Percentiles rank a stretch among this genome's conserved stretches.
Evolutionary conservation across 2,797 vertebrate genomes (phyloP).

Genomic region (Poeciliopsis paucimaculata): DNA sequence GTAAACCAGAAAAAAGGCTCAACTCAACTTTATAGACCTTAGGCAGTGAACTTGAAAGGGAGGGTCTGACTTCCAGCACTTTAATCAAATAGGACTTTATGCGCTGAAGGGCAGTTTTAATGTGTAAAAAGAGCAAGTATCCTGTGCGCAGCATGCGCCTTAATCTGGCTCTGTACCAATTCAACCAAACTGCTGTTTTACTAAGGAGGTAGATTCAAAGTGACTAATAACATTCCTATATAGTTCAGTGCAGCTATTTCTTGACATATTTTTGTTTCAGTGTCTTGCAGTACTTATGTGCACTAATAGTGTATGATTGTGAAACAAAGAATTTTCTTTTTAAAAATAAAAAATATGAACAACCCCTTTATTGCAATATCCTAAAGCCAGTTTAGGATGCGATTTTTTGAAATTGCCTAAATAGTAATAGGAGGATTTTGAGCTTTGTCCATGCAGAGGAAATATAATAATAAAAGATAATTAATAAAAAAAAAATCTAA

Average conservation of each 20-base stretch:
- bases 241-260: not conserved
- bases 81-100: not conserved
- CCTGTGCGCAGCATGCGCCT: not conserved
- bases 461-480: no score
- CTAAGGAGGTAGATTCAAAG: not conserved
- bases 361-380: not conserved
- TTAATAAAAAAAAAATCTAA: no score
- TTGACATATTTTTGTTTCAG: not conserved
- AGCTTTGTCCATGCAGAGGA: not conserved
- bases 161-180: not conserved
- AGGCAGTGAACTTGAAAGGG: slow-evolving; percentile 1
- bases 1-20: not conserved
- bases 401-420: not conserved
- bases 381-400: not conserved
- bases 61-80: not conserved
- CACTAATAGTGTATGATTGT: not conserved
- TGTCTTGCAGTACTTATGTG: not conserved
- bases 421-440: not conserved
- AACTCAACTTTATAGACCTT: slow-evolving; percentile 3
- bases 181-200: not conserved
- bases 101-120: not conserved
- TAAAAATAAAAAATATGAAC: not conserved
- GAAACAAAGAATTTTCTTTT: not conserved
- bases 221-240: not conserved
- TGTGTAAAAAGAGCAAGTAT: not conserved